Conservation (phyloP, 2,113 vertebrate genomes). For the Thamnophis sirtalis region DNA sequence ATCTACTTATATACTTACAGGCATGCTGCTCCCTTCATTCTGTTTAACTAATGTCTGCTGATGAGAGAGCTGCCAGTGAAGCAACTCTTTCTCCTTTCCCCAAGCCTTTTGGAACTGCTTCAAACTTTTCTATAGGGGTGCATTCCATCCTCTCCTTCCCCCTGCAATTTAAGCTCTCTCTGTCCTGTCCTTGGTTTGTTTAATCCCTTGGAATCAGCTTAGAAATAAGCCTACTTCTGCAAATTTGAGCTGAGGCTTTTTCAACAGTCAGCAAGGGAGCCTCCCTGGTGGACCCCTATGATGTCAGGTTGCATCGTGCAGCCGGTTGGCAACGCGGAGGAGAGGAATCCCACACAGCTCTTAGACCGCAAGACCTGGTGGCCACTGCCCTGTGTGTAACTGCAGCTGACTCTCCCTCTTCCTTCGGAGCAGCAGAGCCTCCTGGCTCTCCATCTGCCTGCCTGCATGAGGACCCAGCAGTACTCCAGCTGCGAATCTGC, state of each 20-base stretch:
- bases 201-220: conserved; percentile 36
- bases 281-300: conserved; percentile 79
- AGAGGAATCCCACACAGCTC: conserved; percentile 53
- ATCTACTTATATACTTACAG: background rate
- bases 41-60: background rate
- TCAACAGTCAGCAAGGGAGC: conserved; percentile 59
- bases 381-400: conserved; percentile 53
- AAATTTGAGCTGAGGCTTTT: conserved; percentile 28
- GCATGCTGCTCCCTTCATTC: background rate
- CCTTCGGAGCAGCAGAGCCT: conserved; percentile 56
- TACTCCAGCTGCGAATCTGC: conserved; percentile 76
- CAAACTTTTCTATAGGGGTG: conserved; percentile 39
- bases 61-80: background rate
- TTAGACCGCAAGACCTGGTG: conserved; percentile 44
- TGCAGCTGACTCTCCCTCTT: conserved; percentile 6
- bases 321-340: conserved; percentile 47
- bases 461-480: conserved; percentile 83
- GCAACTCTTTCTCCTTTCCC: background rate
- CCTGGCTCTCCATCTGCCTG: conserved; percentile 60
- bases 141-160: conserved; percentile 17
- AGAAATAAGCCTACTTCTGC: conserved; percentile 30
- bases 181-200: conserved; percentile 18
- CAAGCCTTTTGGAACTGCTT: conserved; percentile 36
- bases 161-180: conserved; percentile 14
- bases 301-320: conserved; percentile 76